Evolutionary conservation across 2,113 vertebrate genomes (phyloP).

Genomic region (Tylochromis polylepis): DNA sequence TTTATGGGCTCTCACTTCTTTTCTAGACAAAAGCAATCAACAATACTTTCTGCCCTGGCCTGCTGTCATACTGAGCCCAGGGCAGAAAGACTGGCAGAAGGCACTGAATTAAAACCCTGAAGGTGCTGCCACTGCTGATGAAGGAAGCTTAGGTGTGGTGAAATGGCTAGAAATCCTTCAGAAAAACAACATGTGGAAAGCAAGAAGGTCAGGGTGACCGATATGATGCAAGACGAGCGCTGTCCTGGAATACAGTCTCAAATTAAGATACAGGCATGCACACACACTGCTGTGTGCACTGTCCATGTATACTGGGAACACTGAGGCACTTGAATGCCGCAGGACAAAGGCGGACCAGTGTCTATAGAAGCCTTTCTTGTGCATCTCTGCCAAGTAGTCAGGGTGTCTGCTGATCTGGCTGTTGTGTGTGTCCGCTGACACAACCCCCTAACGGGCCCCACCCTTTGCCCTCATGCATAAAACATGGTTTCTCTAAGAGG

Average conservation of each 20-base stretch:
- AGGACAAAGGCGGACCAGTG: constrained; percentile 38
- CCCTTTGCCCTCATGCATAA: constrained; percentile 68
- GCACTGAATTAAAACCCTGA: constrained; percentile 2
- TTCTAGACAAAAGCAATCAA: constrained; percentile 22
- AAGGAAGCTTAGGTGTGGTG: neutral
- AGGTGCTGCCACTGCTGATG: neutral
- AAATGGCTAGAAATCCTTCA: constrained; percentile 1
- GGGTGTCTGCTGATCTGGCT: constrained; percentile 45
- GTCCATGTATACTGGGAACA: constrained; percentile 4
- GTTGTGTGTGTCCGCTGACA: constrained; percentile 41
- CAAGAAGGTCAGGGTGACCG: neutral
- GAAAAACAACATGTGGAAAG: constrained; percentile 9
- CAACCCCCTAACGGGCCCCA: constrained; percentile 44
- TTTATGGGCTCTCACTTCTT: neutral
- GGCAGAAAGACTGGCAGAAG: neutral
- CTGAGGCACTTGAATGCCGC: constrained; percentile 19
- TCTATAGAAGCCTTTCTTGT: constrained; percentile 40
- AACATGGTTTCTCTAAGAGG: constrained; percentile 57
- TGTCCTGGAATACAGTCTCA: neutral
- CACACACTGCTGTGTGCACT: neutral
- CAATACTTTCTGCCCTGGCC: neutral
- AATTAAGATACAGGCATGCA: constrained; percentile 26
- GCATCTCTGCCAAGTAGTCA: constrained; percentile 61
- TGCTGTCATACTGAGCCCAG: neutral
- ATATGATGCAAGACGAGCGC: neutral